Evolutionary conservation across 2,797 vertebrate species (phyloP).

Genomic region (Squalus acanthias): DNA sequence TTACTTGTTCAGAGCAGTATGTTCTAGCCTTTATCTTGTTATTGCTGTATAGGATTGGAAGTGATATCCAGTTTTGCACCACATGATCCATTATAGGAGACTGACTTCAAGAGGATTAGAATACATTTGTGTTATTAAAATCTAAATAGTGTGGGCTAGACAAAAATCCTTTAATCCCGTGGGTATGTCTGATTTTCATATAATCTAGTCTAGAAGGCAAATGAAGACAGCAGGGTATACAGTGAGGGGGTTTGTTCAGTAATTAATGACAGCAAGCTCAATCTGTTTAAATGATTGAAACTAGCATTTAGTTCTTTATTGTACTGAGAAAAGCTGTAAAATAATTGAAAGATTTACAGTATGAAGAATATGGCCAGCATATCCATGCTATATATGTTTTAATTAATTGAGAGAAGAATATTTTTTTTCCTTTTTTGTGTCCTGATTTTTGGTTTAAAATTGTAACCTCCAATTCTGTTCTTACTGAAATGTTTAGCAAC

Average conservation of each 20-base stretch:
- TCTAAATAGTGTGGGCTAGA: not conserved
- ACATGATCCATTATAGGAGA: not conserved
- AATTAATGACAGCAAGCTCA: not conserved
- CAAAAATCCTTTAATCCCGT: constrained; percentile 22
- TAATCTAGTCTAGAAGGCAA: constrained; percentile 1
- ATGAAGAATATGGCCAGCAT: not conserved
- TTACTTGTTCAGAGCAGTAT: constrained; percentile 69
- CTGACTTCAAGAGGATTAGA: constrained; percentile 29
- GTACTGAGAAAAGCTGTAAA: not conserved
- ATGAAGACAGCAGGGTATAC: not conserved
- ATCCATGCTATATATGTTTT: not conserved
- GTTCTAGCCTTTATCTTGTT: not conserved
- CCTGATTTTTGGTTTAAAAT: not conserved
- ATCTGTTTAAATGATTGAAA: not conserved
- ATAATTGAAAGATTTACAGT: not conserved
- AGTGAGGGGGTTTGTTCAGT: constrained; percentile 19
- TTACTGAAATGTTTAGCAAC: not conserved
- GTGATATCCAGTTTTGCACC: not conserved
- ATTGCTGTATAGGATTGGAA: constrained; percentile 25
- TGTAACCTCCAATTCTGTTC: not conserved
- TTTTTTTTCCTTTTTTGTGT: not conserved
- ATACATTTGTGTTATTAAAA: not conserved
- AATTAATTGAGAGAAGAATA: not conserved
- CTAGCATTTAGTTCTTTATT: not conserved
- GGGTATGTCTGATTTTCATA: not conserved